Evolutionary conservation across 2,888 invertebrate species (phyloP), one percentile per base, ranked within the genome.

Genomic region (Anoplius nigerrimus): DNA sequence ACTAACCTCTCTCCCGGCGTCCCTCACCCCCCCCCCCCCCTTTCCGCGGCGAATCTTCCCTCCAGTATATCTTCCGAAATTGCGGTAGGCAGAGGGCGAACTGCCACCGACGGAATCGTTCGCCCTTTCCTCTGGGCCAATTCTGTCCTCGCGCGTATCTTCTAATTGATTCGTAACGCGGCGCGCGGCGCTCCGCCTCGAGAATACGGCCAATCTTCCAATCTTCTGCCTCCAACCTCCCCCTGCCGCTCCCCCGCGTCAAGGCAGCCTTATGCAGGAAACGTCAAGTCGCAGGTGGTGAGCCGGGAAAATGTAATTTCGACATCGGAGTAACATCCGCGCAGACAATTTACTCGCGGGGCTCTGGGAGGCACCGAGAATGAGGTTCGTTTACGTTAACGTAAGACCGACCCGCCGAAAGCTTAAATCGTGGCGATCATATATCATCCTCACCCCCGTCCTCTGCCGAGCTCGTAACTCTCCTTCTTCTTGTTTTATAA

Each of bases 391-490:
- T 66, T 68, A 67, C 66, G 60, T 79, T 67, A 66, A 52, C 66
- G 64, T 59, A 71, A 75, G 66, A 74, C 70, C 64, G 71, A 65
- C 58, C 65, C 76, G 76, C 71, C 74, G 80, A 80, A 80, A 82
- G 81, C 82, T 82, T 77, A 78, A 82, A 80, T 83, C 78, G 78
- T 66, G 54, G 71, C 75, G 71, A 76, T 82, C 81, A 72, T 83
- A 84, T 77, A 82, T 83, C 81, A 84, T 81, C 69, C 70, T 60
- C 70, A 34, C 61, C 63, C 66, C 74, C 55, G 72, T 59, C 62
- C 62, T 69, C 72, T 64, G 52, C 60, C 57, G 55, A 68, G 64
- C 61, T 61, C 77, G 70, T 78, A 81, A 82, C 70, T 76, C 75
- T 72, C 61, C 20, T 71, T 63, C 57, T 68, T 53, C 68, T 75